These are phyloP conservation scores for Bufotes viridis DNA, from an alignment of 2,797 vertebrate genomes.

Conservation along the genomic window DNA sequence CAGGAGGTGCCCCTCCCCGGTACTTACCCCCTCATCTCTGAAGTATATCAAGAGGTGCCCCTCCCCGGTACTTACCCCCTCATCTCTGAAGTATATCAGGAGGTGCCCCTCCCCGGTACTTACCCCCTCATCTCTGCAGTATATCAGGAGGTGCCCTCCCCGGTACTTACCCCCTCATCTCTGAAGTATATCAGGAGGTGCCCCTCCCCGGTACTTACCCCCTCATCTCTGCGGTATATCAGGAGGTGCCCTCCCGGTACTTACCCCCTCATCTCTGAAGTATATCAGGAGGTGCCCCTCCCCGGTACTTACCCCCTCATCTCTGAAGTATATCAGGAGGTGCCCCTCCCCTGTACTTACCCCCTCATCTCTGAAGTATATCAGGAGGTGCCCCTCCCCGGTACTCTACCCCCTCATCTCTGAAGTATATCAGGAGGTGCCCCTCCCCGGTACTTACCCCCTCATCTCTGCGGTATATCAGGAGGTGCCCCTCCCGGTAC, in stretches of 20 bases:
- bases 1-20: not conserved
- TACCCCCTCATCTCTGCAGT: not conserved
- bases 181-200: no score
- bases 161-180: not conserved
- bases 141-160: not conserved
- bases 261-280: no score
- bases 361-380: not conserved
- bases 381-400: not conserved
- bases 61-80: no score
- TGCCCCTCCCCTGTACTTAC: not conserved
- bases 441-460: no score
- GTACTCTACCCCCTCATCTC: not conserved
- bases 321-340: not conserved
- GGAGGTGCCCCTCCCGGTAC: not conserved
- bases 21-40: slow-evolving; percentile 6
- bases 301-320: no score
- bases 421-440: not conserved
- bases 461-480: not conserved
- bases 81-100: not conserved
- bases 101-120: not conserved
- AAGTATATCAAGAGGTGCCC: not conserved
- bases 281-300: no score
- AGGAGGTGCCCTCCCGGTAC: no score
- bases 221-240: no score
- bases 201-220: not conserved